These are phyloP conservation scores for Pecten maximus DNA, from an alignment of 2,888 invertebrate species.

Conservation along the genomic window DNA sequence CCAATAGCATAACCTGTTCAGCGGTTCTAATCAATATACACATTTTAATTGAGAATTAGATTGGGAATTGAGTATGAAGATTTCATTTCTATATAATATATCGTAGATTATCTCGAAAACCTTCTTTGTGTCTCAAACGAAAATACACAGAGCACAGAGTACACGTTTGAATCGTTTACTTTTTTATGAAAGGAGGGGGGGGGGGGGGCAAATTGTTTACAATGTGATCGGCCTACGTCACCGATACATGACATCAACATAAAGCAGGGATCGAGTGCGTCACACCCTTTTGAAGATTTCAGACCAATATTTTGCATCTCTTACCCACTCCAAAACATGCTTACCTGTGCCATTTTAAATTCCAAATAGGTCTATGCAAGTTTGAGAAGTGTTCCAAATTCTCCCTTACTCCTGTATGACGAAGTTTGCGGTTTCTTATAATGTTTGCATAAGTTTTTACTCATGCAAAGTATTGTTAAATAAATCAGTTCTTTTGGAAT, in stretches of 20 bases:
- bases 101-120: too few species aligned
- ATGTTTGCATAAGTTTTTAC: background rate
- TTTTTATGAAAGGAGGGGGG: background rate
- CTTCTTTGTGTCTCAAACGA: background rate
- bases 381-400: conserved; percentile 26
- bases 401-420: background rate
- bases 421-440: conserved; percentile 22
- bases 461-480: background rate
- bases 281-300: background rate
- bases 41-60: background rate
- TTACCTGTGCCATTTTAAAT: conserved; percentile 19
- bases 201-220: conserved; percentile 14
- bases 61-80: too few species aligned
- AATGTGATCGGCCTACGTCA: background rate
- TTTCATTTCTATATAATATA: too few species aligned
- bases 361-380: conserved; percentile 20
- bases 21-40: background rate
- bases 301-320: background rate
- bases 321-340: background rate
- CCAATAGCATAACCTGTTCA: background rate
- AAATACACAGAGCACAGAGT: background rate
- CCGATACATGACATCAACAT: conserved; percentile 10
- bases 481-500: conserved; percentile 20
- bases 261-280: background rate
- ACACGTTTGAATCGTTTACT: background rate